These are phyloP conservation scores for Tetheella fluctuosa DNA, from an alignment of 2,888 invertebrate species.

Conservation along the genomic window DNA sequence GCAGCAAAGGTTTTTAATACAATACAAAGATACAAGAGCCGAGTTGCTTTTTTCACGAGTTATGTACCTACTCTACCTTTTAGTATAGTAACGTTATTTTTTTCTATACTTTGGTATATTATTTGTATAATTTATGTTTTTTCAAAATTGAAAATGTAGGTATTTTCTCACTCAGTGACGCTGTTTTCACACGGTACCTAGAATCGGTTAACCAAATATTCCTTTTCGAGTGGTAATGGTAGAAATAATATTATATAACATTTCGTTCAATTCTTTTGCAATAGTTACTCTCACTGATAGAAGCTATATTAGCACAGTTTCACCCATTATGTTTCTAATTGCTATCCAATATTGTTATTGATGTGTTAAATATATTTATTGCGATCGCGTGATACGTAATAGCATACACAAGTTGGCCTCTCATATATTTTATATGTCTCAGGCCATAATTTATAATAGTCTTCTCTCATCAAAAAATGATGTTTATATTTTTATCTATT, in stretches of 20 bases:
- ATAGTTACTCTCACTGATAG: slow-evolving; percentile 17
- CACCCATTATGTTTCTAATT: slow-evolving; percentile 26
- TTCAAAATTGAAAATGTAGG: no score
- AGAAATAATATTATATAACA: slow-evolving; percentile 17
- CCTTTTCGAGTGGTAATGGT: no score
- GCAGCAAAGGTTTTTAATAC: no score
- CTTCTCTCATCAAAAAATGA: background rate
- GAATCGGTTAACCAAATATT: no score
- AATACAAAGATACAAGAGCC: no score
- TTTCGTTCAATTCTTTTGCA: slow-evolving; percentile 10
- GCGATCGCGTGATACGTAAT: background rate
- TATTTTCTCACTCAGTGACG: no score
- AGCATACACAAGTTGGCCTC: background rate
- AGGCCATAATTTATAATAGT: background rate
- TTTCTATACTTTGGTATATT: no score
- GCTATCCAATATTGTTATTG: slow-evolving; percentile 23
- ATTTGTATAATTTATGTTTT: no score
- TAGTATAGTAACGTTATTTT: no score
- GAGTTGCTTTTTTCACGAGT: no score
- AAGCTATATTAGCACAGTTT: slow-evolving; percentile 21
- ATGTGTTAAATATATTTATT: slow-evolving; percentile 11
- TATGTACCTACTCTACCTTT: no score
- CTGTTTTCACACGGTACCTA: no score
- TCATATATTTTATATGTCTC: background rate
- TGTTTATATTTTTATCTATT: background rate